Evolutionary conservation across 2,888 invertebrate species (phyloP).

Genomic region (Stenotaenia linearis): DNA sequence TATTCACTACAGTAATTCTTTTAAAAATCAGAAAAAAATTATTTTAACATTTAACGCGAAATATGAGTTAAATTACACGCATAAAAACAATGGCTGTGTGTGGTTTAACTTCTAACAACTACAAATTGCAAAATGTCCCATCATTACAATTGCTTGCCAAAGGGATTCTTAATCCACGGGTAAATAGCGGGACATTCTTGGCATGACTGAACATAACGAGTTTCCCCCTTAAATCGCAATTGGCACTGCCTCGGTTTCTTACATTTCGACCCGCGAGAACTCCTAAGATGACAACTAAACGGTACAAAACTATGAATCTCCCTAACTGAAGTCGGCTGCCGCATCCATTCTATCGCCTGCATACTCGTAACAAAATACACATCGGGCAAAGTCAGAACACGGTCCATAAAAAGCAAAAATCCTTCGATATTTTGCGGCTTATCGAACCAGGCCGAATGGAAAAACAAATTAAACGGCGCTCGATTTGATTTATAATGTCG

Average conservation of each 20-base stretch:
- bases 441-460: constrained; percentile 93
- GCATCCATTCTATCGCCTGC: constrained; percentile 91
- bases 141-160: constrained; percentile 5
- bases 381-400: constrained; percentile 80
- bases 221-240: constrained; percentile 44
- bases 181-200: constrained; percentile 89
- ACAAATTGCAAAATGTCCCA: neutral
- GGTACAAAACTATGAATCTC: constrained; percentile 77
- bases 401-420: constrained; percentile 85
- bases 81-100: neutral
- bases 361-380: constrained; percentile 88
- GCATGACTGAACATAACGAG: constrained; percentile 90
- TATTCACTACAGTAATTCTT: too few relatives aligned
- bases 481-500: constrained; percentile 89
- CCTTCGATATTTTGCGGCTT: constrained; percentile 91
- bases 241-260: constrained; percentile 33
- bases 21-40: too few relatives aligned
- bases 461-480: constrained; percentile 86
- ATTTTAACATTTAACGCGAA: neutral
- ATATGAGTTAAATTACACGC: neutral
- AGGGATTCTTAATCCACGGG: constrained; percentile 80
- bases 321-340: constrained; percentile 80
- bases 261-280: neutral
- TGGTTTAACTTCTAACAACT: neutral
- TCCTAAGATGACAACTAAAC: constrained; percentile 68